A percentile compares a stretch with the other conserved stretches of the same genome.
Evolutionary conservation across 2,888 invertebrate genomes (phyloP).

Genomic region (Anorthoa munda): DNA sequence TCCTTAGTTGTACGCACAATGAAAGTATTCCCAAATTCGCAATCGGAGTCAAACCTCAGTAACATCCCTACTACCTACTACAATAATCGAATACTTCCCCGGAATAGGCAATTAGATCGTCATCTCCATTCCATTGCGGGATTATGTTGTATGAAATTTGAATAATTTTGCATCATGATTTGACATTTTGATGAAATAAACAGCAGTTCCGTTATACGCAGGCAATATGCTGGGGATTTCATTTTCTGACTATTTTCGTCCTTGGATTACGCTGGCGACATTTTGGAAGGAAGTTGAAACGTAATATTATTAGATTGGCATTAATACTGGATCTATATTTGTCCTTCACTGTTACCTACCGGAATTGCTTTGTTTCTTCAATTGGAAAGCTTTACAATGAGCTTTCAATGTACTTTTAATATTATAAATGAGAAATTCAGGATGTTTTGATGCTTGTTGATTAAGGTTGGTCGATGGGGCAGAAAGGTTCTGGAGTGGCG

Average conservation of each 20-base stretch:
- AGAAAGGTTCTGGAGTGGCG: too few relatives aligned
- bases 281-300: background rate
- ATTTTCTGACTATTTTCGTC: constrained; percentile 29
- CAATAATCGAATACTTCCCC: constrained; percentile 72
- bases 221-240: constrained; percentile 44
- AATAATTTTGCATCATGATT: constrained; percentile 79
- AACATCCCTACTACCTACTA: constrained; percentile 51
- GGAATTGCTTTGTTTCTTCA: background rate
- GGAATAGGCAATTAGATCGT: constrained; percentile 73
- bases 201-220: constrained; percentile 47
- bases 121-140: constrained; percentile 72
- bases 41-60: too few relatives aligned
- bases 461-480: too few relatives aligned
- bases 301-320: background rate
- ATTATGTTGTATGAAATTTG: constrained; percentile 78
- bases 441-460: too few relatives aligned
- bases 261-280: background rate
- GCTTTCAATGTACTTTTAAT: background rate
- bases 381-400: background rate
- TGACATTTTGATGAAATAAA: constrained; percentile 70
- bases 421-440: too few relatives aligned
- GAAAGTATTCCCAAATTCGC: too few relatives aligned
- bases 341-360: background rate
- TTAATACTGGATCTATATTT: background rate
- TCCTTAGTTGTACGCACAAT: too few relatives aligned